Evolutionary conservation across 2,797 vertebrate genomes (phyloP).

Genomic region (Falco berigora): DNA sequence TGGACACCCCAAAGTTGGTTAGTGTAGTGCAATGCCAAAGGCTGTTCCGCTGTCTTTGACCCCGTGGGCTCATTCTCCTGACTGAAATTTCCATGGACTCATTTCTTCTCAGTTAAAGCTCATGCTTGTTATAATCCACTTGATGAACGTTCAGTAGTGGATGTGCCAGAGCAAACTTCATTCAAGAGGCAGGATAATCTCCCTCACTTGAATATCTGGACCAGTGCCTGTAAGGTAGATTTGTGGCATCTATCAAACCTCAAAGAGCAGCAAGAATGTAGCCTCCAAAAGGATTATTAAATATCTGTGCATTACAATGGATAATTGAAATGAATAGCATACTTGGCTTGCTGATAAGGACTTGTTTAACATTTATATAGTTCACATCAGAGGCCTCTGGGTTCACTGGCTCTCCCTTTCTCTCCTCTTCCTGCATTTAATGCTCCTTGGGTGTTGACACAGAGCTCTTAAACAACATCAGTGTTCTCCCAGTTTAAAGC

Average conservation of each 20-base stretch:
- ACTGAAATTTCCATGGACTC: background rate
- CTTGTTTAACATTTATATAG: constrained; percentile 61
- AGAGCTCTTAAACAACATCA: constrained; percentile 43
- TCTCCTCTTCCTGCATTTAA: background rate
- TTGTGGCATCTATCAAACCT: constrained; percentile 44
- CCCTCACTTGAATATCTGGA: background rate
- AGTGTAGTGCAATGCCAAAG: background rate
- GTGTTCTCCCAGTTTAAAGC: constrained; percentile 51
- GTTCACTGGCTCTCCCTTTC: background rate
- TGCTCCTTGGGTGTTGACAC: constrained; percentile 56
- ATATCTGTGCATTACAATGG: constrained; percentile 42
- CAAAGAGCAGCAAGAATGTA: constrained; percentile 53
- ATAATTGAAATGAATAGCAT: constrained; percentile 38
- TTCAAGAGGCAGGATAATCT: constrained; percentile 34
- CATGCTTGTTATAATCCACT: background rate
- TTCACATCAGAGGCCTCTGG: constrained; percentile 29
- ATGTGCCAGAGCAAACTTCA: background rate
- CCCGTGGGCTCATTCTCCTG: background rate
- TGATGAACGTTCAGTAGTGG: background rate
- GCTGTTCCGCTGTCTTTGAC: background rate
- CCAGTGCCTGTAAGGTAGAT: constrained; percentile 37
- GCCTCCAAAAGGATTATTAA: constrained; percentile 54
- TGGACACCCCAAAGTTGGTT: background rate
- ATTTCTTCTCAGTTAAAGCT: background rate
- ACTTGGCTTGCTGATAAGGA: constrained; percentile 8